Evolutionary conservation across 1,140 invertebrate species (phyloP), one percentile per base, ranked within the genome.

Genomic region (Drosophila obscura): DNA sequence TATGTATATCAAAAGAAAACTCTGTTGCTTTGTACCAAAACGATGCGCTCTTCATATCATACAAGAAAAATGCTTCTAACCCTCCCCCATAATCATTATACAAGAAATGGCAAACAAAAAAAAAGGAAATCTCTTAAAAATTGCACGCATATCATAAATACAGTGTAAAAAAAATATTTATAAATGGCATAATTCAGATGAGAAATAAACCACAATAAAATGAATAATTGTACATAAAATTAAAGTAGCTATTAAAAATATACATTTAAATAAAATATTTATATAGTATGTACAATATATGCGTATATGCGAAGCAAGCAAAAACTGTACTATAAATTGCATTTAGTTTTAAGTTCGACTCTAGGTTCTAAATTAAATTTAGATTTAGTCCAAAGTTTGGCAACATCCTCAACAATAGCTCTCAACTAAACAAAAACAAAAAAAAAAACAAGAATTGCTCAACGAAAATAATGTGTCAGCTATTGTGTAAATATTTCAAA

Each of bases 241-340:
- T 31, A 67, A 62, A 59, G 78, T 85, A 85, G 82, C 48, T 85
- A 85, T 87, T 59, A 82, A 87, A 85, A 85, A 76, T 85, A 87
- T 85, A 85, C 82, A 87, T 78, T 72, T 87, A 85, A 87, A 85
- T 62, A 55, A 75, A 85, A 73, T 77, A 85, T 81, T 75, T 87
- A 81, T 83, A 75, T 67, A 65, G 43, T 60, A 57, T 46, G 43
- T 65, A 50, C 58, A 51, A 51, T 63, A 61, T 62, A 67, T 53
- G 68, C 45, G 62, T 44, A 57, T 56, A 75, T 80, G 61, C 72
- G 48, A 80, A 75, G 77, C 63, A 59, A 77, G 74, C 52, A 58
- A 59, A 74, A 81, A 81, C 56, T 87, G 82, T 85, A 87, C 82
- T 87, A 85, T 87, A 87, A 85, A 81, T 74, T 81, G 81, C 83